A percentile compares a stretch with the other conserved stretches of the same genome.
These are phyloP conservation scores for Dolichopus griseipennis DNA, from an alignment of 2,888 invertebrate genomes.

Conservation along the genomic window DNA sequence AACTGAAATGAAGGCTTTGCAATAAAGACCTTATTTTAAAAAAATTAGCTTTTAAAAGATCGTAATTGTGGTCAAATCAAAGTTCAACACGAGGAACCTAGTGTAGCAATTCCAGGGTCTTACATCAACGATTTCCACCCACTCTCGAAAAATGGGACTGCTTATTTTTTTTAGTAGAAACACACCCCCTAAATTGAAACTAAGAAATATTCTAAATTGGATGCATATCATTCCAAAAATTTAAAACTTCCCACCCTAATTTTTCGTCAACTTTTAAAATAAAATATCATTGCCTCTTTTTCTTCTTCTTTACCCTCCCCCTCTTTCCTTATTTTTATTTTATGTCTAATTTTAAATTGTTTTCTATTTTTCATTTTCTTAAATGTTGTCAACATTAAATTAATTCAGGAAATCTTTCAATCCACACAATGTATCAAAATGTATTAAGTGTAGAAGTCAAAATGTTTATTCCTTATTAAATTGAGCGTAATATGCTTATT, in stretches of 20 bases:
- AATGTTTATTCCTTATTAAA: slow-evolving; percentile 18
- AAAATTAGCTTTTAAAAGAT: too few relatives aligned
- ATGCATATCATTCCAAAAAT: not conserved
- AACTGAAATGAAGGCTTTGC: too few relatives aligned
- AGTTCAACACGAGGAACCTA: too few relatives aligned
- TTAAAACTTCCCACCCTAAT: not conserved
- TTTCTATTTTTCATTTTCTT: not conserved
- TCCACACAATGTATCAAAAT: slow-evolving; percentile 16
- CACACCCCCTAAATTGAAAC: too few relatives aligned
- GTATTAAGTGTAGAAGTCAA: slow-evolving; percentile 20
- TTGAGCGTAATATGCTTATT: slow-evolving; percentile 13
- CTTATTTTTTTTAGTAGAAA: too few relatives aligned
- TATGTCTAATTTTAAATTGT: too few relatives aligned
- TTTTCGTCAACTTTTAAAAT: not conserved
- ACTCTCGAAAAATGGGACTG: too few relatives aligned
- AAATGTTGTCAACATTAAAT: slow-evolving; percentile 18
- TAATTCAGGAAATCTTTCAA: slow-evolving; percentile 20
- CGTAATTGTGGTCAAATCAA: too few relatives aligned
- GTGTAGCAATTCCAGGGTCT: too few relatives aligned
- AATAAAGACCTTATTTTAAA: too few relatives aligned
- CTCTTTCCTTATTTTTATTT: not conserved
- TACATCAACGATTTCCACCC: too few relatives aligned
- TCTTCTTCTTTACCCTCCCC: not conserved
- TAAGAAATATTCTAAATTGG: too few relatives aligned
- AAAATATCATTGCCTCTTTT: not conserved